Base-by-base conservation (phyloP, 2,888 invertebrate genomes). In the Megastigmus dorsalis region DNA sequence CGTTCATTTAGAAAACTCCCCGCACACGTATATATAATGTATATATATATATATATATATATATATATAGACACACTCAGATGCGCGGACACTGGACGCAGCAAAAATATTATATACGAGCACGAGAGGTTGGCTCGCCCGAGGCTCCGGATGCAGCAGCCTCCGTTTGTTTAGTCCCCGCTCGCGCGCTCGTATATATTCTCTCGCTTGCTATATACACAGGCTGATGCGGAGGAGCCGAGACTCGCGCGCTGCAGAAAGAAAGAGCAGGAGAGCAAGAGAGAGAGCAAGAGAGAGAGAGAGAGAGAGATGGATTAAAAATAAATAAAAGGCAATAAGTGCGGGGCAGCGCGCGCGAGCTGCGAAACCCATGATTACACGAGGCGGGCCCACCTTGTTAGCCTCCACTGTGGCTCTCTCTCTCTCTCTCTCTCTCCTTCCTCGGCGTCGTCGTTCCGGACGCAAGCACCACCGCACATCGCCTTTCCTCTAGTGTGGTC, bases 341-440 rank as follows among this genome's bases (percentile, higher is more conserved):
- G 86, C 84, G 84, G 86, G 84, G 85, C 84, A 84, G 84, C 85
- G 87, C 82, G 85, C 60, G 74, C 60, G 54, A 54, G 68, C 60
- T 48, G 86, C 86, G 86, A 87, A 86, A 85, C 86, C 87, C 84
- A 83, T 87, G 82, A 87, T 87, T 87, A 69, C 69, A 55, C 84
- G 84, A 87, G 88, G 87, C 87, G 84, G 88, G 85, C 86, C 87
- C 84, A 86, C 85, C 88, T 88, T 87, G 88, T 88, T 88, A 88
- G 87, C 84, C 80, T 82, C 82, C 79, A 81, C 81, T 82, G 81
- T 80, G 81, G 74, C 80, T 77, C 81, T 82, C 77, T 81, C 79
- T n/a, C 84, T 84, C 84, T 86, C 86, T 86, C 59, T 33, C 57
- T 26, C 50, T 33, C 26, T 63, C 36, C n/a, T n/a, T 2, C 48